Base-by-base conservation (phyloP, 2,113 vertebrate species). In the Gallinago undulata region DNA sequence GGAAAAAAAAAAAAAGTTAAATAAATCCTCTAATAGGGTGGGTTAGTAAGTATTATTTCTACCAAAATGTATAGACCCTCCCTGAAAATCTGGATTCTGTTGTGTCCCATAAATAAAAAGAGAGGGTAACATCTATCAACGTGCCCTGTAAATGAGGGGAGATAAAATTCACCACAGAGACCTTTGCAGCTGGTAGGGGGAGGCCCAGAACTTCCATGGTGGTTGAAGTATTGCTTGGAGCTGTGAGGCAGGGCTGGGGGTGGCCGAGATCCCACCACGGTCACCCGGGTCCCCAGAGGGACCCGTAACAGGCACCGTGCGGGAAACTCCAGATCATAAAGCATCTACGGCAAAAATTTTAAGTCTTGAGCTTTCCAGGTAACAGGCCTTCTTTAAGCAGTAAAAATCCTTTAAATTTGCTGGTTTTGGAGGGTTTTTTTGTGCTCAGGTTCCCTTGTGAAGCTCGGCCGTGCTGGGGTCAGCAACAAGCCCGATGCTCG, bases 401-500 rank as follows among this genome's bases (percentile, higher is more conserved):
- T 16, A 66, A 33, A 45, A 31, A 23, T 12, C 75, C 47, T 28
- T n/a, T 23, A 8, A 21, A 31, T 24, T 15, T 39, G 11, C 7
- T 45, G 14, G 47, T 2, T 10, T 47, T 45, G 8, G 18, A 37
- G 37, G 39, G 11, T 9, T 19, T 48, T 14, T 35, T 67, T 35
- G 68, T 51, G 41, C 48, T 68, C 14, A 15, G 4, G 16, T 11
- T 78, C 22, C 48, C 35, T 21, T 24, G 37, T 28, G 82, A 22
- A 6, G 2, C 21, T 24, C 0, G 1, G 24, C 37, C 0, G 1
- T 7, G 39, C 22, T 0, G 3, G 35, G 35, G 22, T 60, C 39
- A 11, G 57, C 2, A 6, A 13, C 0, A 5, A 60, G 19, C 37
- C 33, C 1, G 2, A 16, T 9, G 45, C 55, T 51, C 27, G 8